Evolutionary conservation across 1,140 invertebrate species (phyloP).

Genomic region (Drosophila grimshawi): DNA sequence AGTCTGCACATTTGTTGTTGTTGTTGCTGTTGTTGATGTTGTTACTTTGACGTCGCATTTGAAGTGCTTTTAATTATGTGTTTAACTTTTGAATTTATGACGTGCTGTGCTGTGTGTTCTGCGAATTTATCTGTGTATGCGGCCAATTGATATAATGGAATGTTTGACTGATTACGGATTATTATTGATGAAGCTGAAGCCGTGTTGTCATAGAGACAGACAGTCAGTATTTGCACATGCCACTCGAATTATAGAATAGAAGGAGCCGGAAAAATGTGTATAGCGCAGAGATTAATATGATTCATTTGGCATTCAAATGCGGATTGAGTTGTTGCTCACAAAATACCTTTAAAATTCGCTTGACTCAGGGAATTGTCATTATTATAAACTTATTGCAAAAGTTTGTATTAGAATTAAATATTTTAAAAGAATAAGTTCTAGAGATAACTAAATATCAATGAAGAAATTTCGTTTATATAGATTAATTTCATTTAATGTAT

Average conservation of each 20-base stretch:
- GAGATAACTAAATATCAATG: no score
- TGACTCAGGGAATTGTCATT: background rate
- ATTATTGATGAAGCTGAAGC: constrained; percentile 35
- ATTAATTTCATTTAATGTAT: no score
- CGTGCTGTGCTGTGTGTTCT: constrained; percentile 17
- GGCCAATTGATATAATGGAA: constrained; percentile 51
- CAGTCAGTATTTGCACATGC: background rate
- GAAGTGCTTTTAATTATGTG: constrained; percentile 75
- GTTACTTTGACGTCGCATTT: constrained; percentile 49
- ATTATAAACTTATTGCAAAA: background rate
- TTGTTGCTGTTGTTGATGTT: constrained; percentile 14
- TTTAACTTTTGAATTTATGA: constrained; percentile 73
- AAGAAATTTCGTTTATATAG: no score
- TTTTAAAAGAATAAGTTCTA: no score
- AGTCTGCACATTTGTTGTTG: constrained; percentile 14
- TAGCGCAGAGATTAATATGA: constrained; percentile 23
- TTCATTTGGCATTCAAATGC: constrained; percentile 23
- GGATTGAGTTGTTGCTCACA: background rate
- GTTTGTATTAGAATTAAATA: no score
- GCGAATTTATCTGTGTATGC: constrained; percentile 7
- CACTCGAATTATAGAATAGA: background rate
- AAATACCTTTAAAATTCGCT: background rate
- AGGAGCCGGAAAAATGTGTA: background rate
- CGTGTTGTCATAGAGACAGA: constrained; percentile 18
- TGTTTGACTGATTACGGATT: constrained; percentile 56